Evolutionary conservation across 2,888 invertebrate genomes (phyloP), one percentile per base, ranked within the genome.

Genomic region (Coleophora flavipennella): DNA sequence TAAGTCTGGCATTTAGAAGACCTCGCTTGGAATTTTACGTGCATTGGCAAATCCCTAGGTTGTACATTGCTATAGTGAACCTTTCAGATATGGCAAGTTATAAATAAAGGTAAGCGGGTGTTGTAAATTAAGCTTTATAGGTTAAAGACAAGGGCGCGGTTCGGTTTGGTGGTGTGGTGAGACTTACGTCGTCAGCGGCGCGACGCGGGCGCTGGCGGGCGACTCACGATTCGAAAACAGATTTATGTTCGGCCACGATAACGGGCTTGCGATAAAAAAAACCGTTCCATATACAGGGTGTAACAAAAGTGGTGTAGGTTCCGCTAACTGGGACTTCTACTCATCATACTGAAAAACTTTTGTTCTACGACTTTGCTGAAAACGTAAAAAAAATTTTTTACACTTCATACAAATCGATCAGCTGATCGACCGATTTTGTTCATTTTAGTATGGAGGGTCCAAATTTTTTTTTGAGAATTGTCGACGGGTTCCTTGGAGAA

Each of bases 201-300:
- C 59, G 48, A 56, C 55, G 61, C 61, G 52, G 64, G 59, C 58
- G 60, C 68, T 67, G 20, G 20, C 77, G 74, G 71, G 77, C 77
- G 74, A 77, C 71, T 79, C 75, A 79, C 79, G 80, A 81, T 78
- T 83, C 69, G 72, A 81, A 84, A 84, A 80, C 79, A 79, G 80
- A 84, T 84, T 84, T 84, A 84, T 81, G 84, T 80, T 83, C 79
- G 72, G 60, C 68, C 62, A 74, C 83, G 84, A 83, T 83, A 83
- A 83, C 81, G 83, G 80, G 66, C 63, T 70, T 65, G 79, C 81
- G 81, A 84, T 84, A 83, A 84, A 84, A 83, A 74, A 55, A 72
- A 72, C 78, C 67, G 65, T 81, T 70, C 67, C 67, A 59, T 71
- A 62, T 58, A 67, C n/a, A n/a, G n/a, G n/a, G n/a, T n/a, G n/a